Conservation (phyloP, 2,888 invertebrate species). For the Scelioninae gen. 2 region DNA sequence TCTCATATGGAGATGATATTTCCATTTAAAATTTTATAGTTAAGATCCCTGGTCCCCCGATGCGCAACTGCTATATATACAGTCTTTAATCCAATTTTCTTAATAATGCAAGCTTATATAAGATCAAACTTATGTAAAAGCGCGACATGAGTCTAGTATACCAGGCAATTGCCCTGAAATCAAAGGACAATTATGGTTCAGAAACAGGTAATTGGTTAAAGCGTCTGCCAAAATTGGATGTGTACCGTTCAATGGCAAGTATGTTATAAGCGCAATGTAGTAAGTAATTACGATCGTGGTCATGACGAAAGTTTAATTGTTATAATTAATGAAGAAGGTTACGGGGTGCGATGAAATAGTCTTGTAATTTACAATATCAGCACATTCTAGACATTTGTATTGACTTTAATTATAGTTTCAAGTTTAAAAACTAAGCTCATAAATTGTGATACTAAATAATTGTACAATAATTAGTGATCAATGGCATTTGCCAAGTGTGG, state of each 20-base stretch:
- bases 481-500: too few species aligned
- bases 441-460: too few species aligned
- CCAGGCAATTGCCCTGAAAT: conserved; percentile 41
- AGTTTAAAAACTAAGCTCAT: too few species aligned
- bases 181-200: conserved; percentile 51
- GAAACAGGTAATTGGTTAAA: conserved; percentile 47
- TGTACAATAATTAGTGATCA: too few species aligned
- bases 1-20: too few species aligned
- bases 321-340: conserved; percentile 59
- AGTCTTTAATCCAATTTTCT: conserved; percentile 35
- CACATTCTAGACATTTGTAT: conserved; percentile 16
- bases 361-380: conserved; percentile 39
- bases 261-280: conserved; percentile 45
- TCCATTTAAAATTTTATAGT: too few species aligned
- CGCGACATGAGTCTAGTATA: conserved; percentile 41
- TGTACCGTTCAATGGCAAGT: conserved; percentile 50
- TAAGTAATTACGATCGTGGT: conserved; percentile 47
- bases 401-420: too few species aligned
- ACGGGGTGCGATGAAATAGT: conserved; percentile 48
- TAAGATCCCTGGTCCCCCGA: too few species aligned
- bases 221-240: conserved; percentile 53
- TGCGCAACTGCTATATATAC: too few species aligned
- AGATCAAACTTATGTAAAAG: conserved; percentile 45
- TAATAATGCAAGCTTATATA: conserved; percentile 55
- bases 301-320: conserved; percentile 62